Evolutionary conservation across 2,113 vertebrate species (phyloP).

Genomic region (Cnemophilus loriae): DNA sequence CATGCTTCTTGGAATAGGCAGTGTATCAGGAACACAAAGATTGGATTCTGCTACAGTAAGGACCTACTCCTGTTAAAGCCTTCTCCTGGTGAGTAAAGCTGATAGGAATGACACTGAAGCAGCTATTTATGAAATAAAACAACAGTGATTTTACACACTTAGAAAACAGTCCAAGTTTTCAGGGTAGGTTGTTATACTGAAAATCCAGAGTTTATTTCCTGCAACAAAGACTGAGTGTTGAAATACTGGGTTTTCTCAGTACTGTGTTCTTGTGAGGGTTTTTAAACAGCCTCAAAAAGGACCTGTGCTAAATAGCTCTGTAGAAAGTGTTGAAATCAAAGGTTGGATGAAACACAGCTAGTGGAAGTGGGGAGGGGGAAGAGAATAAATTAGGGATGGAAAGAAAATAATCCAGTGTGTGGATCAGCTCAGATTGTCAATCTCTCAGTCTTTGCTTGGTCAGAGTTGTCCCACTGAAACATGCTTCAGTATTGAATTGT

Average conservation of each 20-base stretch:
- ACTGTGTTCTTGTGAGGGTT: background rate
- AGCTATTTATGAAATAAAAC: background rate
- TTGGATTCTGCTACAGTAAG: constrained; percentile 95
- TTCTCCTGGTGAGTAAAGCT: constrained; percentile 76
- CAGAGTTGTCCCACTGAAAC: background rate
- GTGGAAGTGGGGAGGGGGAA: background rate
- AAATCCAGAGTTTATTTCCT: background rate
- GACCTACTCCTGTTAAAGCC: constrained; percentile 96
- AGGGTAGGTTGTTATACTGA: background rate
- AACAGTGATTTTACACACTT: background rate
- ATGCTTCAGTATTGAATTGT: background rate
- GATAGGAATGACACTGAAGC: background rate
- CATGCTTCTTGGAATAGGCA: constrained; percentile 77
- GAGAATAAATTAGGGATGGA: background rate
- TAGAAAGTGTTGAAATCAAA: background rate
- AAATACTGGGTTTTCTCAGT: background rate
- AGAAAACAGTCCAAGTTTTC: background rate
- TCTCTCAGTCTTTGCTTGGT: background rate
- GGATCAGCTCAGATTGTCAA: background rate
- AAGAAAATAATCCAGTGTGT: background rate
- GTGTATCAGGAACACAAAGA: constrained; percentile 88
- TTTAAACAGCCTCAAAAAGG: background rate
- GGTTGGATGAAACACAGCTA: background rate
- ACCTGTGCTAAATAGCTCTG: background rate
- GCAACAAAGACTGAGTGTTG: background rate